Base-by-base conservation (phyloP, 1,140 invertebrate species). In the Adoxophyes honmai region DNA sequence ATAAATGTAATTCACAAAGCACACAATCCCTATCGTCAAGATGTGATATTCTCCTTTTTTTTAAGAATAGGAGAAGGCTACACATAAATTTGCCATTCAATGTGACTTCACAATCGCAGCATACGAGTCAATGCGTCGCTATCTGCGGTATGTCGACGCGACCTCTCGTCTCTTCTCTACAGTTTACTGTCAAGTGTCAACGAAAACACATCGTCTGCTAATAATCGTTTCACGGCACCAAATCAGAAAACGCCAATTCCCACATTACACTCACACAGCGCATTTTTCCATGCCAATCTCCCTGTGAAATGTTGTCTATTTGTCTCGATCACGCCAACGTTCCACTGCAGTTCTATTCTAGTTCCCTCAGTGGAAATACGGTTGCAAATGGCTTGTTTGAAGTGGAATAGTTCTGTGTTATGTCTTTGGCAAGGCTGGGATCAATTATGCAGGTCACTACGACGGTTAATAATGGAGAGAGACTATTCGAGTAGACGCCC, bases 361-460 rank as follows among this genome's bases (percentile, higher is more conserved):
- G 16, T n/a, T 28, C 14, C 7, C 18, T n/a, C n/a, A n/a, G n/a
- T n/a, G n/a, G n/a, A n/a, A 11, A 28, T 28, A 48, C 8, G 42
- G 42, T 14, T 21, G 21, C 18, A 18, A 48, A 48, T 48, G 10
- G n/a, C 16, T 28, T 33, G 18, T 1, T 2, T 48, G 16, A 1
- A 48, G 3, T 11, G 11, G n/a, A n/a, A 10, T 44, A 44, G 14
- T 48, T 18, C 28, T 16, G 42, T 48, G 42, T 48, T 48, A 48
- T 48, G 16, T 18, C 21, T 44, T 48, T 48, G 42, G 42, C 42
- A 48, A 21, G 18, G 16, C 42, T 48, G 42, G 42, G 42, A 48
- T 48, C 42, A 48, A 48, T 48, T 48, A 48, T 48, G 42, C 42
- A 48, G 42, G 42, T 48, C 42, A 48, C 16, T 48, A 48, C 42